phyloP scores from a whole-genome alignment of 2,888 invertebrate genomes.

The Diaprepes abbreviatus region DNA sequence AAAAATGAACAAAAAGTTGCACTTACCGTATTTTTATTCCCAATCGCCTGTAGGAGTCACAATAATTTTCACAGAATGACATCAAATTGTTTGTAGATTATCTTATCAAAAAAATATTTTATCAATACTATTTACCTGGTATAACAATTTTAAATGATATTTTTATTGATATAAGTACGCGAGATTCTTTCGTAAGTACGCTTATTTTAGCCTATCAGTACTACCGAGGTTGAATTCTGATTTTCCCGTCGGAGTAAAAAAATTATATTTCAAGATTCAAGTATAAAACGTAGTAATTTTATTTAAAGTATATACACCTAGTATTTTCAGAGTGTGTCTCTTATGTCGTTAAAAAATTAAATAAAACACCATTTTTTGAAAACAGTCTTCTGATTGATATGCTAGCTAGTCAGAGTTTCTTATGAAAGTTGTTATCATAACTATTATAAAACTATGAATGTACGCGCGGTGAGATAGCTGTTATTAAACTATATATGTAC shows the following conservation, averaged over 20 bases:
- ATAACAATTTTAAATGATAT: conserved; percentile 24
- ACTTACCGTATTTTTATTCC: conserved; percentile 28
- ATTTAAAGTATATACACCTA: background rate
- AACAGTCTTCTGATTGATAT: too few species aligned
- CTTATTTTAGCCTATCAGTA: conserved; percentile 27
- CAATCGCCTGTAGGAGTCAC: conserved; percentile 7
- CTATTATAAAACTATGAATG: too few species aligned
- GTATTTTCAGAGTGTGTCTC: too few species aligned
- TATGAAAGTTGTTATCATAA: too few species aligned
- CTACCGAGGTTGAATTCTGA: conserved; percentile 4
- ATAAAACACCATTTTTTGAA: too few species aligned
- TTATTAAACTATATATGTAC: too few species aligned
- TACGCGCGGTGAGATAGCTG: too few species aligned
- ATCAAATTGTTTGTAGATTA: conserved; percentile 37
- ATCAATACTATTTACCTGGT: conserved; percentile 47
- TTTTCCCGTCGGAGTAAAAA: background rate
- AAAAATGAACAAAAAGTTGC: background rate
- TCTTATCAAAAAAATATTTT: conserved; percentile 49
- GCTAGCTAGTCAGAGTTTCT: too few species aligned
- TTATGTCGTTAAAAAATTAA: too few species aligned
- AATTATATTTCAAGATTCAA: too few species aligned
- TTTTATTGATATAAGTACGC: conserved; percentile 29
- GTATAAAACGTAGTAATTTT: background rate
- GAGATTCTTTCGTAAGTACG: conserved; percentile 12
- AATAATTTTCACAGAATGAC: conserved; percentile 25